These are phyloP conservation scores for Sinelater perroti DNA, from an alignment of 2,888 invertebrate genomes.

Conservation along the genomic window DNA sequence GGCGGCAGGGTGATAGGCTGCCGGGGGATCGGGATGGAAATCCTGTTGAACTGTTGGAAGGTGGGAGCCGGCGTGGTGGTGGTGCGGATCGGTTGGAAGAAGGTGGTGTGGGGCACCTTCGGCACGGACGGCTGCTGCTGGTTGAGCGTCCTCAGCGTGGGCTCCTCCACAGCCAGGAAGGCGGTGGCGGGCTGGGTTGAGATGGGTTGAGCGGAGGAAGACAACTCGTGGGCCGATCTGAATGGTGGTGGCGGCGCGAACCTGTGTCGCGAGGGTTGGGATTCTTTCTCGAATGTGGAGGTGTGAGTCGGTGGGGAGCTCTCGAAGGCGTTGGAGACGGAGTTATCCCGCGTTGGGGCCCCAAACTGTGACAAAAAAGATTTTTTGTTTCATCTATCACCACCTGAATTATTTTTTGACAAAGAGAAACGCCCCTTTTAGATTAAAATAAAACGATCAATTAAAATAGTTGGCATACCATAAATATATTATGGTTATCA, in stretches of 20 bases:
- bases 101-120: not conserved
- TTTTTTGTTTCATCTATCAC: too few relatives aligned
- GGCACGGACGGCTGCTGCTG: not conserved
- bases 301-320: not conserved
- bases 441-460: too few relatives aligned
- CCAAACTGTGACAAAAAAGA: too few relatives aligned
- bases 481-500: too few relatives aligned
- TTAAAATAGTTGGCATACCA: too few relatives aligned
- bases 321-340: too few relatives aligned
- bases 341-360: too few relatives aligned
- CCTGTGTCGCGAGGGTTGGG: not conserved
- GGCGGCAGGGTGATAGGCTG: not conserved
- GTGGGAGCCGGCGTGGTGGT: not conserved
- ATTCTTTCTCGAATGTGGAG: not conserved
- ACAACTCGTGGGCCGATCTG: not conserved
- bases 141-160: not conserved
- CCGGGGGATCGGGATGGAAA: not conserved
- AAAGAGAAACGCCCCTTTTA: too few relatives aligned
- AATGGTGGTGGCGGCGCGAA: not conserved
- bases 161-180: slow-evolving; percentile 20
- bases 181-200: not conserved
- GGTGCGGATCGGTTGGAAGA: not conserved
- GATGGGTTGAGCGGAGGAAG: not conserved
- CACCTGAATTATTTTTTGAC: too few relatives aligned
- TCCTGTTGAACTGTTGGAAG: not conserved